Percentiles rank a stretch among this genome's conserved stretches.
These are phyloP conservation scores for Mya arenaria DNA, from an alignment of 1,140 invertebrate genomes.

Conservation along the genomic window DNA sequence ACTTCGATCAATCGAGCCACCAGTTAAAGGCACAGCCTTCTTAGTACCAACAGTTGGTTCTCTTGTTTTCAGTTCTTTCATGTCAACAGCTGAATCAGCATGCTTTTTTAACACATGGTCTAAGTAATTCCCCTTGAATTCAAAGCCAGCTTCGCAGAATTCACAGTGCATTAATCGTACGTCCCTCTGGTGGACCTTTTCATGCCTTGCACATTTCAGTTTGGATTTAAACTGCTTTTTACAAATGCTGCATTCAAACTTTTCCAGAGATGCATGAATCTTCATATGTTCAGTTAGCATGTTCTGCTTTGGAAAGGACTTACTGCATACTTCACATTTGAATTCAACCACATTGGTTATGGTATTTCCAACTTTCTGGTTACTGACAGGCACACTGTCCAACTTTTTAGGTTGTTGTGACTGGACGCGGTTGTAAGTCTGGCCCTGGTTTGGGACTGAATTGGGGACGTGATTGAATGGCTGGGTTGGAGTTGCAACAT, in stretches of 20 bases:
- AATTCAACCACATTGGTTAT: no score
- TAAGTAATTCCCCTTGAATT: conserved; percentile 47
- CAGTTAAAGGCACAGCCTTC: conserved; percentile 33
- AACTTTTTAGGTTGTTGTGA: no score
- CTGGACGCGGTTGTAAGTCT: no score
- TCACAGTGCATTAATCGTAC: conserved; percentile 37
- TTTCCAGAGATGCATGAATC: not conserved
- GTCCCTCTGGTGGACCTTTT: conserved; percentile 31
- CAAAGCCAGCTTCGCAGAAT: conserved; percentile 37
- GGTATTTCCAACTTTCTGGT: no score
- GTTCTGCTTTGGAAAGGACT: not conserved
- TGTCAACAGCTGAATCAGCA: not conserved
- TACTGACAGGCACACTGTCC: no score
- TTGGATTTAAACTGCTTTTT: conserved; percentile 39
- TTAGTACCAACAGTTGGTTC: conserved; percentile 19
- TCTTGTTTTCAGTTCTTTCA: conserved; percentile 10
- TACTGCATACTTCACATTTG: conserved; percentile 6
- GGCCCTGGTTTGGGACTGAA: no score
- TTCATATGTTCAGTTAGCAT: conserved; percentile 19
- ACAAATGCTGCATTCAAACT: conserved; percentile 43
- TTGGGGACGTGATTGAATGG: no score
- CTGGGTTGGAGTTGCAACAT: no score
- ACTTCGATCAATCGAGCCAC: conserved; percentile 33
- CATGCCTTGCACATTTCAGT: conserved; percentile 39
- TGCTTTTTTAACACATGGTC: conserved; percentile 31